Percentiles rank a stretch among this genome's conserved stretches.
phyloP scores from a whole-genome alignment of 2,888 invertebrate genomes.

The Metalampra italica region DNA sequence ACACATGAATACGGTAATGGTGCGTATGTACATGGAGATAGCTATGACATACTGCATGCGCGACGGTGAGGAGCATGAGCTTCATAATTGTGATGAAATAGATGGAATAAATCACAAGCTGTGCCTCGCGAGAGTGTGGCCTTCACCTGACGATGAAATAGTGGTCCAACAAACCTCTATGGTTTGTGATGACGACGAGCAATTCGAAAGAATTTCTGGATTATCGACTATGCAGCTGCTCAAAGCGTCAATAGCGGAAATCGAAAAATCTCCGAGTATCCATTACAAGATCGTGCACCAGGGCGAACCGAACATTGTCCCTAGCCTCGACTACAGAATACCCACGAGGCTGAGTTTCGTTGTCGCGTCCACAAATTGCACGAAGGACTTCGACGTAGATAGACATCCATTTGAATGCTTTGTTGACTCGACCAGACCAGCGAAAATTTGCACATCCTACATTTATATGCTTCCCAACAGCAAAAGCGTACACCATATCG shows the following conservation, averaged over 20 bases:
- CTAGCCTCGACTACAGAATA: conserved; percentile 39
- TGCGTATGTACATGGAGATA: conserved; percentile 56
- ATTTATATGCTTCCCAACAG: conserved; percentile 43
- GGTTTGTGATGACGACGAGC: conserved; percentile 50
- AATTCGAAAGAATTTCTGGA: conserved; percentile 46
- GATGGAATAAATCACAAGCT: conserved; percentile 44
- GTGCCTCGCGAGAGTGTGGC: conserved; percentile 53
- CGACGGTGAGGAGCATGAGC: conserved; percentile 28
- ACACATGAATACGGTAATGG: conserved; percentile 42
- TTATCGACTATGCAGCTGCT: conserved; percentile 38
- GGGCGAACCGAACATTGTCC: conserved; percentile 49
- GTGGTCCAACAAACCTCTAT: conserved; percentile 38
- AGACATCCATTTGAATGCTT: conserved; percentile 33
- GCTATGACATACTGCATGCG: conserved; percentile 53
- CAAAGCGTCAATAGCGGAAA: conserved; percentile 33
- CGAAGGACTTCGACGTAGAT: conserved; percentile 34
- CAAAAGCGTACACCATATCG: conserved; percentile 34
- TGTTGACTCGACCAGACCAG: conserved; percentile 28
- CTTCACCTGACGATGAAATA: conserved; percentile 51
- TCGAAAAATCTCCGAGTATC: conserved; percentile 36
- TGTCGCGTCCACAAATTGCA: conserved; percentile 47
- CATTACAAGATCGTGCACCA: conserved; percentile 43
- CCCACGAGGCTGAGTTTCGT: conserved; percentile 48
- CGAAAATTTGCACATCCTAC: conserved; percentile 40
- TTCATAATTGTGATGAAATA: conserved; percentile 52